Conservation (phyloP, 2,113 vertebrate genomes). For the Mixornis gularis region DNA sequence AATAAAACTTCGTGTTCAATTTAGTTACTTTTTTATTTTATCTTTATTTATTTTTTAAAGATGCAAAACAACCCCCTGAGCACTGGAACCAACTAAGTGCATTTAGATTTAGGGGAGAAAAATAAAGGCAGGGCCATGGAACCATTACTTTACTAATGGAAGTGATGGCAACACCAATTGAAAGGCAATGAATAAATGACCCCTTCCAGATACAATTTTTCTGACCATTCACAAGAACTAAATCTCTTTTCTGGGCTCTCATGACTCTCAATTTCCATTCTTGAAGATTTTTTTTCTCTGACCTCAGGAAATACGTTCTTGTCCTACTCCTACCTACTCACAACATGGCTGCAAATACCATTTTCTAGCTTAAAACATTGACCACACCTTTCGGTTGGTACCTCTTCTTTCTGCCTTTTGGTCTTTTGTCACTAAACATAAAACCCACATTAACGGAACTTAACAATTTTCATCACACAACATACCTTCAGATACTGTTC, state of each 20-base stretch:
- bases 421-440: neutral
- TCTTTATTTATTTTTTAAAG: neutral
- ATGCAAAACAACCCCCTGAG: neutral
- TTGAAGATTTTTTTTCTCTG: neutral
- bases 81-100: neutral
- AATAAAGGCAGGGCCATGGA: neutral
- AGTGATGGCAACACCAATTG: neutral
- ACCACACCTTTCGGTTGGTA: neutral
- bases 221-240: neutral
- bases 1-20: neutral
- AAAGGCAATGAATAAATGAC: neutral
- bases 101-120: neutral
- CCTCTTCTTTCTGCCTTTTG: neutral
- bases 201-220: neutral
- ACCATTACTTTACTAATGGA: neutral
- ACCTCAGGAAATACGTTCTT: neutral
- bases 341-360: neutral
- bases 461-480: neutral
- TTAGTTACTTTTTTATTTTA: neutral
- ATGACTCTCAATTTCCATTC: neutral
- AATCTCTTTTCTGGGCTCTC: neutral
- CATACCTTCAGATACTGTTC: neutral
- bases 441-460: neutral
- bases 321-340: neutral
- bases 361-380: neutral